Base-by-base conservation (phyloP, 1,140 invertebrate species). In the Lepidurus couesii region DNA sequence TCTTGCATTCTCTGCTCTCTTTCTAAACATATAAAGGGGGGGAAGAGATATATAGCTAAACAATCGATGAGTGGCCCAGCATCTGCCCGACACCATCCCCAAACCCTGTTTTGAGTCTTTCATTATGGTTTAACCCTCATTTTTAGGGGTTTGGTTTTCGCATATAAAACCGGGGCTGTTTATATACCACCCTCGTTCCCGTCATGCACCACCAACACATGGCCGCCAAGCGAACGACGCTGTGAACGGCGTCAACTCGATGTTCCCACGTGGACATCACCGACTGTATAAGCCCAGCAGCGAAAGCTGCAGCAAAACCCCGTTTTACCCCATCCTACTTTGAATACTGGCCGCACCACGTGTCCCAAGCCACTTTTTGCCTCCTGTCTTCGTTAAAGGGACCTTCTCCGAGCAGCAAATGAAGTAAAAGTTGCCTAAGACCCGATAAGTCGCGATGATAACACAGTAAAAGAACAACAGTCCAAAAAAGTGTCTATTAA, bases 161-260 rank as follows among this genome's bases (percentile, higher is more conserved):
- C 21, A 4, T 65, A 65, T 65, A 65, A 65, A 65, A 16, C 6
- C 21, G 16, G 13, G 53, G 53, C 6, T 16, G 16, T 65, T 65
- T 47, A 21, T 65, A 16, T 65, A 65, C 53, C 53, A 65, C 53
- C 53, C 53, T 65, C 53, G 34, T 34, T 34, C 34, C 34, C 34
- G 53, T 65, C 53, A 65, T 65, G 53, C 53, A 65, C 53, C 53
- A 65, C 53, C 53, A 65, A 65, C 53, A 65, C 53, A 65, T 65
- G 53, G 53, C 53, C 53, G 34, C 34, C 34, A 34, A 34, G 34
- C 34, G 21, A 65, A 65, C n/a, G 53, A 65, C 53, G 53, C 53
- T 65, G 53, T 65, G 53, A 65, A 65, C 53, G 8, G 53, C 53
- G 53, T 65, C 53, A 65, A 65, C 53, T 21, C 53, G 21, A 65